Percentiles rank a stretch among this genome's conserved stretches.
Conservation (phyloP, 2,888 invertebrate genomes). For the Pseudococcus viburni region DNA sequence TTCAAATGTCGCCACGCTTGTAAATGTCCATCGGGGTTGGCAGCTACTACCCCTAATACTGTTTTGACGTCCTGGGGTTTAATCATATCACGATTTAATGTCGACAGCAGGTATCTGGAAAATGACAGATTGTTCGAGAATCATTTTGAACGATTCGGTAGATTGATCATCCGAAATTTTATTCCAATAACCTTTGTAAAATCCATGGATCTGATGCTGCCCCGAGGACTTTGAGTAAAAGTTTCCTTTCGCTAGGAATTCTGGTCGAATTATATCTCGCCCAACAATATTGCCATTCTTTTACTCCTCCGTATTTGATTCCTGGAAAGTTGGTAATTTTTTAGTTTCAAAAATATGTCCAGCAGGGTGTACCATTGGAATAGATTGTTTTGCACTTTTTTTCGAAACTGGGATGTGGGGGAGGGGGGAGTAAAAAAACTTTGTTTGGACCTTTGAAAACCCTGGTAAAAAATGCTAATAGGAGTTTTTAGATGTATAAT, state of each 20-base stretch:
- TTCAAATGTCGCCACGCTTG: slow-evolving; percentile 82
- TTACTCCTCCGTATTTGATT: slow-evolving; percentile 79
- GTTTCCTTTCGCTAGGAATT: slow-evolving; percentile 80
- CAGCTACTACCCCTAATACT: slow-evolving; percentile 81
- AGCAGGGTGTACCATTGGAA: too few species aligned
- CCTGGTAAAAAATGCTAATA: too few species aligned
- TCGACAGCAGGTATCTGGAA: slow-evolving; percentile 81
- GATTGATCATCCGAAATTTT: too few species aligned
- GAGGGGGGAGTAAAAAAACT: too few species aligned
- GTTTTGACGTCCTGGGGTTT: slow-evolving; percentile 80
- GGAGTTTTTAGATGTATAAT: too few species aligned
- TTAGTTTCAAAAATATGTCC: background rate
- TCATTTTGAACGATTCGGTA: too few species aligned
- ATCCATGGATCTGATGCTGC: slow-evolving; percentile 85
- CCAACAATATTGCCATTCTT: slow-evolving; percentile 87
- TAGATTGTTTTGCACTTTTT: too few species aligned
- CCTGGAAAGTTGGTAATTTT: slow-evolving; percentile 71
- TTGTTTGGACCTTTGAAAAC: too few species aligned
- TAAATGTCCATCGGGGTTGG: slow-evolving; percentile 80
- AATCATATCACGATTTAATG: slow-evolving; percentile 80
- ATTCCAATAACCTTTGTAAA: slow-evolving; percentile 75
- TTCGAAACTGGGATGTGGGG: too few species aligned
- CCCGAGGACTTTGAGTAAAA: slow-evolving; percentile 81
- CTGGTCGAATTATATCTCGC: slow-evolving; percentile 78
- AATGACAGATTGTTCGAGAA: background rate